These are phyloP conservation scores for Vicugna pacos DNA, from an alignment of 2,113 vertebrate species.

Conservation along the genomic window DNA sequence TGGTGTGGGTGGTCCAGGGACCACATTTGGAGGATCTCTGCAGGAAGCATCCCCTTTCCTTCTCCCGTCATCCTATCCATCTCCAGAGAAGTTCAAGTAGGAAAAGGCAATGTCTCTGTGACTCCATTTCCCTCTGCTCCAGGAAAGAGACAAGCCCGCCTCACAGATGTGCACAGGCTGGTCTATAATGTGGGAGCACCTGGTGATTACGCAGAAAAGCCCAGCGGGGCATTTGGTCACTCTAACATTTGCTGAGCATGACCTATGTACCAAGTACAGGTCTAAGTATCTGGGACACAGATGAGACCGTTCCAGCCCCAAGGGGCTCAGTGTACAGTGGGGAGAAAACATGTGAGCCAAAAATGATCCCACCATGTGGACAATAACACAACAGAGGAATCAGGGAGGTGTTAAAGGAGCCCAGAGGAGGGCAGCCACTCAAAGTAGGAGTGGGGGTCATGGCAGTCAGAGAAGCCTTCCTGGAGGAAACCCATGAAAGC, in stretches of 20 bases:
- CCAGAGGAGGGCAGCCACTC: neutral
- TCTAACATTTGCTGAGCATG: neutral
- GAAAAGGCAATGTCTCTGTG: neutral
- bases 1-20: neutral
- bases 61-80: neutral
- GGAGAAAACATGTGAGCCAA: neutral
- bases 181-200: rapidly evolving
- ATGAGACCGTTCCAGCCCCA: neutral
- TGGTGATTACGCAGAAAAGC: neutral
- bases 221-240: neutral
- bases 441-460: rapidly evolving
- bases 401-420: rapidly evolving
- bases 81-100: neutral
- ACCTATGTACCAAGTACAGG: too few species aligned
- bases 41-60: neutral
- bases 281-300: neutral
- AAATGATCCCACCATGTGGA: neutral
- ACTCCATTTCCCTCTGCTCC: too few species aligned
- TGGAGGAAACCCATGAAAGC: neutral
- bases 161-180: neutral
- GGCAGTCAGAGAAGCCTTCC: neutral
- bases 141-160: neutral
- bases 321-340: neutral
- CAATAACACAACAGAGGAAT: neutral
- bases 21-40: neutral